Evolutionary conservation across 2,888 invertebrate genomes (phyloP).

Genomic region (Rotaria magnacalcarata): DNA sequence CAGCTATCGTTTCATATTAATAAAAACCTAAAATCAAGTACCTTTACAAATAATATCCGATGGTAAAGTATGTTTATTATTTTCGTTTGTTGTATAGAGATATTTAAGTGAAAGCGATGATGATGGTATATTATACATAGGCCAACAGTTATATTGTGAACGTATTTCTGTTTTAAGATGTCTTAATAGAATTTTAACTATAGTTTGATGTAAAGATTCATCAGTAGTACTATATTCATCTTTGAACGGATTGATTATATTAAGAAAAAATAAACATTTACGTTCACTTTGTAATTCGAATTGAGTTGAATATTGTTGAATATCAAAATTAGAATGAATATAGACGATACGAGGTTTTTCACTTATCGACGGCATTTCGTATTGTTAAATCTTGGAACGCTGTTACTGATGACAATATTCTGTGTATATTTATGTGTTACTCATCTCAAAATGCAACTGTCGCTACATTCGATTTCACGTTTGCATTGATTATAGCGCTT

Average conservation of each 20-base stretch:
- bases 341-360: slow-evolving; percentile 30
- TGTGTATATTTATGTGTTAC: not conserved
- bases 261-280: not conserved
- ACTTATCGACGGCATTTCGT: slow-evolving; percentile 6
- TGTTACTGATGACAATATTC: not conserved
- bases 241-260: slow-evolving; percentile 23
- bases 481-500: not conserved
- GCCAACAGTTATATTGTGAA: slow-evolving; percentile 22
- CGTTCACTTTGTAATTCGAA: slow-evolving; percentile 26
- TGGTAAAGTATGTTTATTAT: not conserved
- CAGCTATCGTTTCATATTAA: too few relatives aligned
- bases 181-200: slow-evolving; percentile 25
- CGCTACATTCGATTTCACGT: not conserved
- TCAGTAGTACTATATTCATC: slow-evolving; percentile 13
- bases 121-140: slow-evolving; percentile 30
- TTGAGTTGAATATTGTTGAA: slow-evolving; percentile 33
- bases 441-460: not conserved
- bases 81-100: slow-evolving; percentile 20
- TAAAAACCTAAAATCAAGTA: too few relatives aligned
- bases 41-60: slow-evolving; percentile 36
- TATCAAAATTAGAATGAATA: slow-evolving; percentile 32
- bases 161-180: slow-evolving; percentile 1
- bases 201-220: slow-evolving; percentile 19
- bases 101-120: slow-evolving; percentile 20
- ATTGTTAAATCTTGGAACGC: not conserved